Conservation (phyloP, 2,797 vertebrate species). For the Acanthurus lineatus region DNA sequence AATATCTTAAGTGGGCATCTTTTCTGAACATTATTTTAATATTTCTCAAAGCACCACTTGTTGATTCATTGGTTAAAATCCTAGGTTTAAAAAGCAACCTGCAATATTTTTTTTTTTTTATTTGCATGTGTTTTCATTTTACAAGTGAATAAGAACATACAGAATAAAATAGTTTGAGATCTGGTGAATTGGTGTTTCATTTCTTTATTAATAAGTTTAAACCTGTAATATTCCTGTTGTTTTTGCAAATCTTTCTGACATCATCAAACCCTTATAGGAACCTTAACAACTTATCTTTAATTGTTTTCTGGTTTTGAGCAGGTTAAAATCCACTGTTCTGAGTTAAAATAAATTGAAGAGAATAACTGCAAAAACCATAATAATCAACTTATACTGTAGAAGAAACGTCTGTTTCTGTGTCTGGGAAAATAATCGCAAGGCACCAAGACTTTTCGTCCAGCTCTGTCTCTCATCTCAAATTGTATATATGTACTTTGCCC, state of each 20-base stretch:
- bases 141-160: not conserved
- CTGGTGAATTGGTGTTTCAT: not conserved
- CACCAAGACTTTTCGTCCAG: slow-evolving; percentile 1
- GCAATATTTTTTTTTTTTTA: not conserved
- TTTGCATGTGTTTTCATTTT: not conserved
- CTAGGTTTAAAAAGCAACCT: not conserved
- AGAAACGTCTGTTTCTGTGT: slow-evolving; percentile 22
- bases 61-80: not conserved
- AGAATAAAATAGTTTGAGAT: not conserved
- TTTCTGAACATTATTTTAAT: not conserved
- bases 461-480: slow-evolving; percentile 40
- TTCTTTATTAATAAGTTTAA: not conserved
- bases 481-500: slow-evolving; percentile 34
- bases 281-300: not conserved
- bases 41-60: not conserved
- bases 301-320: not conserved
- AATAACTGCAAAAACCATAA: slow-evolving; percentile 39
- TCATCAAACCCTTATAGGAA: not conserved
- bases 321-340: not conserved
- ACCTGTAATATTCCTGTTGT: not conserved
- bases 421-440: slow-evolving; percentile 48
- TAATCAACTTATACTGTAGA: slow-evolving; percentile 18
- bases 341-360: slow-evolving; percentile 11
- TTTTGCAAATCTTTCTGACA: not conserved
- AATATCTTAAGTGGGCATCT: not conserved